Conservation (phyloP, 2,113 vertebrate species). For the Vicugna pacos region DNA sequence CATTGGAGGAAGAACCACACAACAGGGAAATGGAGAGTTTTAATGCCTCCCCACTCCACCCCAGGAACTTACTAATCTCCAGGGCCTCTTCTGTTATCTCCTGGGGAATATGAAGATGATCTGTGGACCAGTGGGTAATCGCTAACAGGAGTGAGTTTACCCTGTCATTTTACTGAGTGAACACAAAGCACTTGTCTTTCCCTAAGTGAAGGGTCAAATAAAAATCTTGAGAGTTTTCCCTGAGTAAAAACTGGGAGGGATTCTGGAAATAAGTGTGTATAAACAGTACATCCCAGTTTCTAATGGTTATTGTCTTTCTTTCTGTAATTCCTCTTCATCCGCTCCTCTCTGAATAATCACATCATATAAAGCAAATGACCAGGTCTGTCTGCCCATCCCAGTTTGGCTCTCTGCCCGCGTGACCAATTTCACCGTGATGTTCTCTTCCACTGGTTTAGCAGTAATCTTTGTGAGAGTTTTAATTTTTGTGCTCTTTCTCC, state of each 20-base stretch:
- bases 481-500: not conserved
- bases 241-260: not conserved
- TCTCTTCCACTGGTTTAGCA: not conserved
- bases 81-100: not conserved
- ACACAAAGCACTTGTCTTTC: not conserved
- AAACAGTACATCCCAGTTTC: not conserved
- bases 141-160: not conserved
- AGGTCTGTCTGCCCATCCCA: not conserved
- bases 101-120: not conserved
- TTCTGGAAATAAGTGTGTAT: not conserved
- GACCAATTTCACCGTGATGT: not conserved
- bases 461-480: not conserved
- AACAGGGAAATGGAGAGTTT: not conserved
- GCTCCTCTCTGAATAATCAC: not conserved
- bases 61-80: not conserved
- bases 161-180: not conserved
- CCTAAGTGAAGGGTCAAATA: not conserved
- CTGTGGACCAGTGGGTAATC: not conserved
- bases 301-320: not conserved
- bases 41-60: not conserved
- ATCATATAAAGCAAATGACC: not conserved
- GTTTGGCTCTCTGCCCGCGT: not conserved
- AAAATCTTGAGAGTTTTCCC: not conserved
- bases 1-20: not conserved
- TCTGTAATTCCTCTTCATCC: not conserved